Percentiles rank a stretch among this genome's conserved stretches.
phyloP scores from a whole-genome alignment of 2,113 vertebrate species.

The Prochilodus magdalenae region DNA sequence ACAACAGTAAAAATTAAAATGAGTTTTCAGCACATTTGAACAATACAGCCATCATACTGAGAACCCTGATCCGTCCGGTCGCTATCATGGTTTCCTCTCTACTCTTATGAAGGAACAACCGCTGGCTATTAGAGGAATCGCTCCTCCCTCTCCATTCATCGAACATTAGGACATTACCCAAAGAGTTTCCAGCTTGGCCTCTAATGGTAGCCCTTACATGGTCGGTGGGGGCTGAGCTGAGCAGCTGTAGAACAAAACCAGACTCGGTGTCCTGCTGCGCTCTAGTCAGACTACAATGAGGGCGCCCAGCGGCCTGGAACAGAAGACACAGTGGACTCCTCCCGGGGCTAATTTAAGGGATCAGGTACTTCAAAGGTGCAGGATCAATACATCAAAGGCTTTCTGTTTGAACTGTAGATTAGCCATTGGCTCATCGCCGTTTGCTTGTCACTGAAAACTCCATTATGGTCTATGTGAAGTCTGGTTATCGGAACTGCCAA shows the following conservation, averaged over 20 bases:
- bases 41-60: too few species aligned
- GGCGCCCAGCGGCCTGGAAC: not conserved
- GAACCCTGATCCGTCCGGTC: too few species aligned
- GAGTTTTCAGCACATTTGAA: too few species aligned
- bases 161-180: not conserved
- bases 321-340: conserved; percentile 3
- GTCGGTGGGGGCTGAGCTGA: not conserved
- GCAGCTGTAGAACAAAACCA: not conserved
- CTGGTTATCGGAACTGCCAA: not conserved
- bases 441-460: conserved; percentile 29
- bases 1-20: too few species aligned
- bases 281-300: not conserved
- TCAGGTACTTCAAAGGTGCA: conserved; percentile 42
- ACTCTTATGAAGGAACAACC: too few species aligned
- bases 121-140: not conserved
- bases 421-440: conserved; percentile 32
- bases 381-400: conserved; percentile 34
- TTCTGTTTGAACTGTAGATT: conserved; percentile 50
- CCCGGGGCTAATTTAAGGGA: conserved; percentile 20
- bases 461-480: not conserved
- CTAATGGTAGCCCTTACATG: too few species aligned
- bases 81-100: too few species aligned
- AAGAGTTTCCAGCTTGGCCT: not conserved
- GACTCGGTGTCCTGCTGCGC: not conserved
- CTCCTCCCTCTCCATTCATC: not conserved